These are phyloP conservation scores for Bibio marci DNA, from an alignment of 2,888 invertebrate species.

Conservation along the genomic window DNA sequence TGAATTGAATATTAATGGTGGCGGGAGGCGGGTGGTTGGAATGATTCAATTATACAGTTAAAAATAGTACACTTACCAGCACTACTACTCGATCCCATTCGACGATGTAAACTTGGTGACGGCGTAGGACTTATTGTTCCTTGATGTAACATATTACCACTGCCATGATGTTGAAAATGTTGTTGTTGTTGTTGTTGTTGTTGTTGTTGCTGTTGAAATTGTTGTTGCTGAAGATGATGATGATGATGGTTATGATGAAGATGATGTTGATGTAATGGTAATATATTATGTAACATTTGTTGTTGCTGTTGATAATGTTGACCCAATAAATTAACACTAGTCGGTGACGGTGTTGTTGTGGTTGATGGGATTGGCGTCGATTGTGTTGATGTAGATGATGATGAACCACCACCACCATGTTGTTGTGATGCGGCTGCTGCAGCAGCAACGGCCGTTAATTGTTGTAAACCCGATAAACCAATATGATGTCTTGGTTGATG, in stretches of 20 bases:
- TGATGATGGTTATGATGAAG: slow-evolving; percentile 13
- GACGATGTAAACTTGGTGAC: slow-evolving; percentile 37
- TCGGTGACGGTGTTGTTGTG: slow-evolving; percentile 30
- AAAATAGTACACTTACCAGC: slow-evolving; percentile 14
- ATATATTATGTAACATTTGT: neutral
- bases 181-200: too few species aligned
- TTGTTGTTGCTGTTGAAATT: slow-evolving; percentile 7
- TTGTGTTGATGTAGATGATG: neutral
- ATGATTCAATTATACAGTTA: neutral
- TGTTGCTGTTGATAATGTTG: too few species aligned
- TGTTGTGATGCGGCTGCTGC: slow-evolving; percentile 52
- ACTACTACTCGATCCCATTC: slow-evolving; percentile 37
- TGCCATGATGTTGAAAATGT: too few species aligned
- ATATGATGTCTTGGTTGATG: slow-evolving; percentile 58
- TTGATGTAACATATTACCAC: too few species aligned
- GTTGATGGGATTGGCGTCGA: slow-evolving; percentile 53
- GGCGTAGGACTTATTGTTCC: slow-evolving; percentile 17
- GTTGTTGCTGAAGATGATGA: slow-evolving; percentile 17
- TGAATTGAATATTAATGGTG: neutral
- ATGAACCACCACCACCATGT: slow-evolving; percentile 21
- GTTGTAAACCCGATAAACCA: too few species aligned
- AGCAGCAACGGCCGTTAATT: too few species aligned
- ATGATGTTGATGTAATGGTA: slow-evolving; percentile 7
- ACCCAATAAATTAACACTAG: slow-evolving; percentile 33
- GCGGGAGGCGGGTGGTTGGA: neutral